phyloP scores from a whole-genome alignment of 2,888 invertebrate genomes.

The Pristionchus japonicus region DNA sequence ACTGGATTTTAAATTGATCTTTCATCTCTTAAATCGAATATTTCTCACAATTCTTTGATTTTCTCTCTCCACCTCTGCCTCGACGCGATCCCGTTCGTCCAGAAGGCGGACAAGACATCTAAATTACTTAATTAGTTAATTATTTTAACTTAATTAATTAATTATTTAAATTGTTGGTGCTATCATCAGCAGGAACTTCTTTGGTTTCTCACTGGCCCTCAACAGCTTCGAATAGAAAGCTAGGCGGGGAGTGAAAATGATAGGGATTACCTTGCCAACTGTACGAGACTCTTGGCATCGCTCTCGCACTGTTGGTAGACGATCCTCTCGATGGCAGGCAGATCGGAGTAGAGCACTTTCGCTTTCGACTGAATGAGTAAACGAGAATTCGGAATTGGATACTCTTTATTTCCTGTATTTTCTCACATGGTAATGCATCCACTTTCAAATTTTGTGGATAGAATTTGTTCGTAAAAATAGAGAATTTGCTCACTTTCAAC shows the following conservation, averaged over 20 bases:
- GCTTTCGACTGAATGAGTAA: constrained; percentile 57
- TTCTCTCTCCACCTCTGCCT: neutral
- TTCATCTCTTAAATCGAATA: neutral
- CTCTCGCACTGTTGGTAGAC: constrained; percentile 64
- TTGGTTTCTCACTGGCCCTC: too few species aligned
- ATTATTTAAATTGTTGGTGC: neutral
- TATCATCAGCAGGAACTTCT: too few species aligned
- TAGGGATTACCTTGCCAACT: constrained; percentile 54
- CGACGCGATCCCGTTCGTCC: constrained; percentile 37
- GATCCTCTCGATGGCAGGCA: constrained; percentile 61
- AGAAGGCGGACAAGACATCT: constrained; percentile 44
- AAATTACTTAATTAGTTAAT: neutral
- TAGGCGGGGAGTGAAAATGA: too few species aligned
- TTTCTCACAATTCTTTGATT: neutral
- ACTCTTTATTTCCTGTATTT: too few species aligned
- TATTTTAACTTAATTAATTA: neutral
- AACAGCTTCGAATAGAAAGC: too few species aligned
- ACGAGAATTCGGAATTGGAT: too few species aligned
- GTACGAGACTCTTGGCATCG: constrained; percentile 60
- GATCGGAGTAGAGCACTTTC: constrained; percentile 48
- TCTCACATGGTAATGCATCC: too few species aligned
- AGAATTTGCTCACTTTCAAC: constrained; percentile 56
- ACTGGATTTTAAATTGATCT: neutral
- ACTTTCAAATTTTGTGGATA: too few species aligned
- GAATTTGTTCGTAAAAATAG: too few species aligned